Base-by-base conservation (phyloP, 2,113 vertebrate genomes). In the Phaethornis superciliosus region DNA sequence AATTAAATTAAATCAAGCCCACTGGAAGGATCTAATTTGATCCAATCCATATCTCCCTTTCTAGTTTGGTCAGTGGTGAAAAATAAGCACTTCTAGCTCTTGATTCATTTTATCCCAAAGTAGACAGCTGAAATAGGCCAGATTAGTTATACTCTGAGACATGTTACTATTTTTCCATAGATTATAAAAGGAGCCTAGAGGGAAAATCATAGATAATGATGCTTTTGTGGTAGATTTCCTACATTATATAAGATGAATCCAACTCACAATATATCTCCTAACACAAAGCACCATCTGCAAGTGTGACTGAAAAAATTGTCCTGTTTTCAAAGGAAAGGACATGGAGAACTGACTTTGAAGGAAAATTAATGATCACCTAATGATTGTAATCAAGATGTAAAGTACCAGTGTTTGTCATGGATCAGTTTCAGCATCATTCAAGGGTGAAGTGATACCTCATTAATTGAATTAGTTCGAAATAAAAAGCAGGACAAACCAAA, bases 111-210 rank as follows among this genome's bases (percentile, higher is more conserved):
- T 15, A 40, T 69, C 42, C 49, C 72, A 69, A 89, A 95, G 83
- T 15, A 93, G 81, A 71, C 8, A 79, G n/a, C 27, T 62, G 46
- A 93, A 93, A 87, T 58, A 91, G 81, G 51, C 85, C 74, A 94
- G 60, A 91, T 85, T 81, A 95, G 32, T 95, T 74, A 93, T 46
- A 46, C 21, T 71, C 40, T 64, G 42, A 89, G 85, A 89, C 94
- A 85, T 69, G 27, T 15, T 87, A 21, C 15, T 81, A 26, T 71
- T 95, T 93, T 64, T 26, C 58, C 24, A 89, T 69, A 79, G 65
- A 85, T 93, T 93, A 68, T 46, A 88, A 72, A 77, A 67, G 54
- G 4, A 88, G 3, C 27, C 59, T 64, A 58, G 22, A 94, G 63
- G 42, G 15, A 69, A 93, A 87, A 46, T 21, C 24, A 62, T 54